Evolutionary conservation across 2,888 invertebrate species (phyloP), one percentile per base, ranked within the genome.

Genomic region (Tipula confusa): DNA sequence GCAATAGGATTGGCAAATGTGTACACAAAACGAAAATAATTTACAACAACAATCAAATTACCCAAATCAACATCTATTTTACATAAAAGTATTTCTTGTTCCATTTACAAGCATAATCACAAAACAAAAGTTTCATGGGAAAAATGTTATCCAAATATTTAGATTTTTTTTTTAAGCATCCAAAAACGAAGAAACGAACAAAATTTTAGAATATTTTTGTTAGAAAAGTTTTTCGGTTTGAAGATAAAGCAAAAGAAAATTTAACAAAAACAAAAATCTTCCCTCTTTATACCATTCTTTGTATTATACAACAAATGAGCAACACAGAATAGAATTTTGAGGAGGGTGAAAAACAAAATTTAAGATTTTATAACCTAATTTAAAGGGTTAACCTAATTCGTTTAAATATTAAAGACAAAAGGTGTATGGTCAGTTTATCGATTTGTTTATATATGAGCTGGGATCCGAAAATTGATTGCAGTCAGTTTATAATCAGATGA

Each of bases 61-160:
- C 64, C 64, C 64, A 64, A 64, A 64, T 64, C 64, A 64, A 64
- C 64, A 64, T 64, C 64, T 64, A 64, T 64, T 64, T 64, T 64
- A 64, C 64, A 64, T 64, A 64, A 64, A 64, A 64, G 64, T 64
- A 64, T 64, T 43, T 43, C 43, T 43, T 43, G 64, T 24, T 64
- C 9, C 6, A 24, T 18, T 7, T 64, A 64, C 15, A n/a, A 5
- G 15, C n/a, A n/a, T 24, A 24, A 18, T 9, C 24, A 9, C 2
- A 64, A 24, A 64, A 15, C 15, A 43, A 43, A 15, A 43, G n/a
- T n/a, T n/a, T n/a, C n/a, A n/a, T n/a, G n/a, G n/a, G 43, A 43
- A 43, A 64, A 64, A 64, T 64, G n/a, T 64, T 64, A 64, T 24
- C 64, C 64, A 64, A 64, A 64, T 64, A 64, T 64, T 24, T 64